These are phyloP conservation scores for Rhynchophorus ferrugineus DNA, from an alignment of 1,140 invertebrate species.

Conservation along the genomic window DNA sequence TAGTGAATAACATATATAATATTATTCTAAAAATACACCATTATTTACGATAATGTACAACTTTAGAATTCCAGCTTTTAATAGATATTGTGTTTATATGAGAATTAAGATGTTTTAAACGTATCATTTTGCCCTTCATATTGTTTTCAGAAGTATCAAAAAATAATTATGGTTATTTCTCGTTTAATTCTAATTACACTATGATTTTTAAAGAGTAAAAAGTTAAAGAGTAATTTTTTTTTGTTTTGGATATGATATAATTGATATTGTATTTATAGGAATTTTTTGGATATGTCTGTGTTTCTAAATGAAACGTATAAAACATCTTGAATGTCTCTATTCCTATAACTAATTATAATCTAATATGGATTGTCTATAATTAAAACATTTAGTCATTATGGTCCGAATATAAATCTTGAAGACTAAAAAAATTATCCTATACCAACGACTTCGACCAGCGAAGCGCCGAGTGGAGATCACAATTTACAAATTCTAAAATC, in stretches of 20 bases:
- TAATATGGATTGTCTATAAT: conserved; percentile 25
- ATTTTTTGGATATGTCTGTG: too few species aligned
- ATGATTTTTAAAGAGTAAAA: too few species aligned
- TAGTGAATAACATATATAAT: conserved; percentile 17
- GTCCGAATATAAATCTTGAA: conserved; percentile 25
- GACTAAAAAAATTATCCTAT: conserved; percentile 6
- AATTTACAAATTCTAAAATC: conserved; percentile 7
- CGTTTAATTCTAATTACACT: too few species aligned
- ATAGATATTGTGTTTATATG: neutral
- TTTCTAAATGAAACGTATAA: too few species aligned
- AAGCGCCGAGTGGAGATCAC: conserved; percentile 14
- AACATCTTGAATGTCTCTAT: conserved; percentile 1
- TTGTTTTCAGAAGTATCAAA: too few species aligned
- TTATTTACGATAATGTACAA: conserved; percentile 26
- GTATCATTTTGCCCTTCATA: neutral
- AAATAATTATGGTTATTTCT: too few species aligned
- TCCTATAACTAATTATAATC: conserved; percentile 9
- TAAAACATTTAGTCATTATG: conserved; percentile 23
- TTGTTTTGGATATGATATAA: too few species aligned
- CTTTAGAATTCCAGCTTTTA: conserved; percentile 35
- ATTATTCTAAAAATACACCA: conserved; percentile 18
- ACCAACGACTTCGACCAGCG: conserved; percentile 13
- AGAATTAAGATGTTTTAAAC: neutral
- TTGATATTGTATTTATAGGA: too few species aligned
- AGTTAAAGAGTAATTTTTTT: too few species aligned